These are phyloP conservation scores for Lutjanus erythropterus DNA, from an alignment of 2,113 vertebrate species.

Conservation along the genomic window DNA sequence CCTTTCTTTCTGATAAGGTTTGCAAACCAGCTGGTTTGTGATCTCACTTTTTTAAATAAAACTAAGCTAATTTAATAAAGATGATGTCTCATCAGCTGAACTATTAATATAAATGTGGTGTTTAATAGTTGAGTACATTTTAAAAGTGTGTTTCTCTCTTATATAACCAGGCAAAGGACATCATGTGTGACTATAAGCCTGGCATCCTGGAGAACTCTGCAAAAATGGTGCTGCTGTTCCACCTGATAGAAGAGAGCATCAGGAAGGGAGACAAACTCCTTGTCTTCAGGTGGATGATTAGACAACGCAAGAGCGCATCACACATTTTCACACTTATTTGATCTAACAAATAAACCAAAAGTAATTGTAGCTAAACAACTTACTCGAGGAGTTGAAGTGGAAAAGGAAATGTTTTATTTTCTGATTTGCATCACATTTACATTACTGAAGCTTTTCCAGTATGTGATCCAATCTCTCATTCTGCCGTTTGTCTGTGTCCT, in stretches of 20 bases:
- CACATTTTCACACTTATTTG: not conserved
- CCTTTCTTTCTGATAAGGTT: too few species aligned
- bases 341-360: not conserved
- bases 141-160: not conserved
- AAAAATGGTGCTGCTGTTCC: slow-evolving; percentile 96
- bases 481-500: slow-evolving; percentile 30
- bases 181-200: slow-evolving; percentile 91
- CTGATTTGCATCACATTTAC: not conserved
- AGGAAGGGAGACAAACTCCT: slow-evolving; percentile 94
- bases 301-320: not conserved
- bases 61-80: too few species aligned
- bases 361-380: not conserved
- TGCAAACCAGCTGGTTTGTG: too few species aligned
- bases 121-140: not conserved
- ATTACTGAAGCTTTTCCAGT: not conserved
- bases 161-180: slow-evolving; percentile 90
- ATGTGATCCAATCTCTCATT: slow-evolving; percentile 1
- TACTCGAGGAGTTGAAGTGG: not conserved
- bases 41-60: too few species aligned
- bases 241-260: slow-evolving; percentile 94
- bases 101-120: not conserved
- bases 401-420: not conserved
- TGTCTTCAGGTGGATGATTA: slow-evolving; percentile 90
- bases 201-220: slow-evolving; percentile 95
- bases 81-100: not conserved